Conservation (phyloP, 2,113 vertebrate species). For the Menidia beryllina region DNA sequence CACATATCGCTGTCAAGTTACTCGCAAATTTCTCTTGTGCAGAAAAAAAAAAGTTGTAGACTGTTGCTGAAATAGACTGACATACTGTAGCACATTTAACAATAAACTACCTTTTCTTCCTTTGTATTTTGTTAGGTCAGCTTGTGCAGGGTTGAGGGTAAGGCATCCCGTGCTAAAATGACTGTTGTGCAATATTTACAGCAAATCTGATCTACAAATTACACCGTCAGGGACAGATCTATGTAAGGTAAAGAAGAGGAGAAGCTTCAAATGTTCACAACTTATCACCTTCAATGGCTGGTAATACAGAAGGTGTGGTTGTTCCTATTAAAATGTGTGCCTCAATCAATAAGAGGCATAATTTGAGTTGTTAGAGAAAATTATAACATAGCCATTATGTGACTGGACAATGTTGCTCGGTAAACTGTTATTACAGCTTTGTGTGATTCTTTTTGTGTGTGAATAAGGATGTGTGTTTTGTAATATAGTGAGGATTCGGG, state of each 20-base stretch:
- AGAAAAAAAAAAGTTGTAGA: constrained; percentile 80
- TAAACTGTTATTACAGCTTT: constrained; percentile 98
- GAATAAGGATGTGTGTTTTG: constrained; percentile 66
- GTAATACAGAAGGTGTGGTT: constrained; percentile 98
- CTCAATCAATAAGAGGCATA: constrained; percentile 99
- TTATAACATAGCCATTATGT: constrained; percentile 99
- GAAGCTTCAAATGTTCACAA: constrained; percentile 96
- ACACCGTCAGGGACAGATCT: constrained; percentile 97
- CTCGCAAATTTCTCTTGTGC: constrained; percentile 37
- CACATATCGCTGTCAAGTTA: constrained; percentile 23
- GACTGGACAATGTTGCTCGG: constrained; percentile 94
- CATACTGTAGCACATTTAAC: constrained; percentile 81
- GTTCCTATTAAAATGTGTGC: constrained; percentile 98
- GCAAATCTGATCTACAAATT: constrained; percentile 91
- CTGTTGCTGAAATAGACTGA: constrained; percentile 81
- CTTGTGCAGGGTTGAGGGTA: constrained; percentile 3
- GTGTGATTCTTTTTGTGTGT: constrained; percentile 77
- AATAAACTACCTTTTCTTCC: constrained; percentile 73
- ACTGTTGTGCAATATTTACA: constrained; percentile 92
- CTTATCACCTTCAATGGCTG: constrained; percentile 98
- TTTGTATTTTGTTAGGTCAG: constrained; percentile 54
- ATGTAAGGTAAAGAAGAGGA: constrained; percentile 87
- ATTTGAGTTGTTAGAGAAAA: constrained; percentile 99
- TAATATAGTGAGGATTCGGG: constrained; percentile 65
- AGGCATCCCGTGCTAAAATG: constrained; percentile 84